Base-by-base conservation (phyloP, 2,113 vertebrate species). In the Cricetomys ansorgei region DNA sequence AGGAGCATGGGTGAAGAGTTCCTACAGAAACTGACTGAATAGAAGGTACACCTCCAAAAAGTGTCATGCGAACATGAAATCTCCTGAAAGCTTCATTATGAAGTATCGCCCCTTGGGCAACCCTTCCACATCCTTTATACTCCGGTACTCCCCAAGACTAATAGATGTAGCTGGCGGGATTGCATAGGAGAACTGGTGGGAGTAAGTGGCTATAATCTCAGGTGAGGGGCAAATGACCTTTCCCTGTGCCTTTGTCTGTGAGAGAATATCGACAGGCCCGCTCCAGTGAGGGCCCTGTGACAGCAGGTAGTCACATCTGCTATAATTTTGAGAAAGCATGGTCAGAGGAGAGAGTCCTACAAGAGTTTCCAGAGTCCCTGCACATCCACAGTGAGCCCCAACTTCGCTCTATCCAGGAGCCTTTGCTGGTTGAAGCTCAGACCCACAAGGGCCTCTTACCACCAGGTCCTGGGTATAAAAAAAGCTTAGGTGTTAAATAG, bases 341-440 rank as follows among this genome's bases (percentile, higher is more conserved):
- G 12, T 16, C 79, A 83, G 55, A 62, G 13, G n/a, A 43, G 37
- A 84, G 79, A 57, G n/a, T 59, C 23, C n/a, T 15, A 57, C 23
- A 29, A 3, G 2, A 7, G 6, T 10, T 23, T 7, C 7, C 29
- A 34, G 0, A 10, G 48, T n/a, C 65, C 48, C 50, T n/a, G 15
- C 6, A 83, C 13, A 83, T 13, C 9, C n/a, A 73, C 7, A 31
- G 7, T 69, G 19, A 84, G 25, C 3, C 16, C 50, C 1, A 0
- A 11, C 10, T 65, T 40, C 16, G 12, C 9, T 69, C 17, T 67
- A 9, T 53, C 34, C 10, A 13, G 57, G 9, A 85, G 25, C 21
- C n/a, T 92, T 72, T 40, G 62, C 67, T 40, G 50, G 21, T 29
- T 59, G 65, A 83, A 8, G n/a, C 34, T 87, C 48, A 40, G 50